A percentile compares a stretch with the other conserved stretches of the same genome.
Conservation (phyloP, 2,113 vertebrate genomes). For the Burhinus bistriatus region DNA sequence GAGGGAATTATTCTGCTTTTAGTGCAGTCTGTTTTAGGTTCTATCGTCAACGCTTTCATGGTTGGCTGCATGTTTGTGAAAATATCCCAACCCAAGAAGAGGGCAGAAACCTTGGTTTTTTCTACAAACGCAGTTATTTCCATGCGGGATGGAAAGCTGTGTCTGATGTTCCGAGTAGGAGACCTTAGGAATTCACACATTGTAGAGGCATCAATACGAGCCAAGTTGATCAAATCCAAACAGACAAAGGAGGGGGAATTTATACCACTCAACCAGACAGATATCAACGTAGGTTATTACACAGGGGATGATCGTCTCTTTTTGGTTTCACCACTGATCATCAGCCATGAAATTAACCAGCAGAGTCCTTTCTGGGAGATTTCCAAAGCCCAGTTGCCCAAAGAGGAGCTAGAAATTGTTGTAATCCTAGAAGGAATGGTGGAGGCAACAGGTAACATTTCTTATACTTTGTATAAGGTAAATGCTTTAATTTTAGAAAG, state of each 20-base stretch:
- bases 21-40: slow-evolving; percentile 96
- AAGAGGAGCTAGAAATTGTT: slow-evolving; percentile 96
- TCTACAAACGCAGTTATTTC: slow-evolving; percentile 97
- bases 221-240: slow-evolving; percentile 98
- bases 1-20: slow-evolving; percentile 96
- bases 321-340: slow-evolving; percentile 97
- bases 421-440: slow-evolving; percentile 99
- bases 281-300: slow-evolving; percentile 97
- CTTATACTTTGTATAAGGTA: slow-evolving; percentile 55
- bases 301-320: slow-evolving; percentile 97
- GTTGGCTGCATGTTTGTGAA: slow-evolving; percentile 99
- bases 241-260: slow-evolving; percentile 99
- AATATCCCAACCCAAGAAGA: slow-evolving; percentile 99
- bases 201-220: slow-evolving; percentile 97
- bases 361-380: slow-evolving; percentile 99
- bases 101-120: slow-evolving; percentile 97
- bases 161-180: slow-evolving; percentile 98
- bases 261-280: slow-evolving; percentile 98
- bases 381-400: slow-evolving; percentile 88
- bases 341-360: slow-evolving; percentile 98
- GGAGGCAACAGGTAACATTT: slow-evolving; percentile 93
- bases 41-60: slow-evolving; percentile 99
- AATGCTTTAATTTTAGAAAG: slow-evolving; percentile 61
- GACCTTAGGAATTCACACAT: slow-evolving; percentile 99
- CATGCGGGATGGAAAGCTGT: slow-evolving; percentile 93